Conservation (phyloP, 2,797 vertebrate genomes). For the Sebastes taczanowskii region DNA sequence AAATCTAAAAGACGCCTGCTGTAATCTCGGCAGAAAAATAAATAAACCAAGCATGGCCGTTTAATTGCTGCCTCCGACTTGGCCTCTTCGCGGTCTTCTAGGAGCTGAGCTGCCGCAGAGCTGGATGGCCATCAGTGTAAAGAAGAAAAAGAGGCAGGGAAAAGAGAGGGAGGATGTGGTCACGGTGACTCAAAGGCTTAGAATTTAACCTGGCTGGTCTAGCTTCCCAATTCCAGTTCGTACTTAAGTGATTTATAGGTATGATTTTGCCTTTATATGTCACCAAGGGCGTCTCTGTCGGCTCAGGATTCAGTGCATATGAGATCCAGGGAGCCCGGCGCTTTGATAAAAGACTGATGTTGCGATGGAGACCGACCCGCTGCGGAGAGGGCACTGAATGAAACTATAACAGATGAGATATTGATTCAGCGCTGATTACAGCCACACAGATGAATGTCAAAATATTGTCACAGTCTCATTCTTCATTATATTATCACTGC, state of each 20-base stretch:
- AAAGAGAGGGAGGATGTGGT: neutral
- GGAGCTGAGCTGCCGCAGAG: slow-evolving; percentile 50
- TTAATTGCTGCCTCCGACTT: slow-evolving; percentile 69
- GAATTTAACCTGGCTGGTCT: slow-evolving; percentile 14
- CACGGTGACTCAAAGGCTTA: slow-evolving; percentile 9
- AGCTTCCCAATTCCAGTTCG: slow-evolving; percentile 46
- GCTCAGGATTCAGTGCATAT: slow-evolving; percentile 15
- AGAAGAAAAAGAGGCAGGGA: neutral
- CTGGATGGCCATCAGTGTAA: slow-evolving; percentile 54
- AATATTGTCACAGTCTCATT: slow-evolving; percentile 61
- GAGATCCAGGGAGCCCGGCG: slow-evolving; percentile 8
- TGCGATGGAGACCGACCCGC: slow-evolving; percentile 23
- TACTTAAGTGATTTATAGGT: slow-evolving; percentile 59
- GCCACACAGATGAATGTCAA: slow-evolving; percentile 65
- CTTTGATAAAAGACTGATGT: slow-evolving; percentile 44
- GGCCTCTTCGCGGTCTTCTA: slow-evolving; percentile 29
- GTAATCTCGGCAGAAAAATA: slow-evolving; percentile 57
- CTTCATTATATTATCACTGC: slow-evolving; percentile 60
- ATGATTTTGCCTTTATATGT: slow-evolving; percentile 33
- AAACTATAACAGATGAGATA: slow-evolving; percentile 70
- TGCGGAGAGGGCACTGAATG: slow-evolving; percentile 24
- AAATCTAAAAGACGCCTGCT: slow-evolving; percentile 43
- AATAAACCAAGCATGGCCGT: slow-evolving; percentile 71
- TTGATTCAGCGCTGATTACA: slow-evolving; percentile 69
- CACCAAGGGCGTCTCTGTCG: slow-evolving; percentile 7